Percentiles rank a stretch among this genome's conserved stretches.
These are phyloP conservation scores for Noctua fimbriata DNA, from an alignment of 2,888 invertebrate species.

Conservation along the genomic window DNA sequence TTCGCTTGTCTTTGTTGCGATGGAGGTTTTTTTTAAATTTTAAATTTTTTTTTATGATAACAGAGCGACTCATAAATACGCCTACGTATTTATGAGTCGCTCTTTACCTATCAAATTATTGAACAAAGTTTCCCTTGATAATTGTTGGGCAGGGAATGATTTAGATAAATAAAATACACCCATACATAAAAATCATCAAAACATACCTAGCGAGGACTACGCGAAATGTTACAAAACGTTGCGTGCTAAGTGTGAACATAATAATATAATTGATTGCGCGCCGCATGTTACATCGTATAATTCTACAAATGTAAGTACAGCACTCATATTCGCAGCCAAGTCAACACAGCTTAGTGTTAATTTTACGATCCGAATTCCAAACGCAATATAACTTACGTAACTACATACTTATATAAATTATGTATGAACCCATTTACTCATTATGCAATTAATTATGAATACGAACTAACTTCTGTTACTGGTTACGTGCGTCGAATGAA, in stretches of 20 bases:
- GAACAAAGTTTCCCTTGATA: neutral
- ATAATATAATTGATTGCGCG: neutral
- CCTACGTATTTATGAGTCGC: too few relatives aligned
- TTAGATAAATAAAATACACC: neutral
- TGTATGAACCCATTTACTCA: conserved; percentile 3
- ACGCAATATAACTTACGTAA: conserved; percentile 7
- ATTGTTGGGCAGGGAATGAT: neutral
- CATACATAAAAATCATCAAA: neutral
- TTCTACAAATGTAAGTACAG: neutral
- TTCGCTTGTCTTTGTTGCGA: too few relatives aligned
- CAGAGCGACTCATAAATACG: neutral
- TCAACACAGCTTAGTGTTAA: conserved; percentile 1
- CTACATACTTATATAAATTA: conserved; percentile 1
- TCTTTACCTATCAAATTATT: neutral
- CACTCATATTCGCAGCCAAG: neutral
- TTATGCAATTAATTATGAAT: conserved; percentile 19
- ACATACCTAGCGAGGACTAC: neutral
- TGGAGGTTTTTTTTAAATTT: too few relatives aligned
- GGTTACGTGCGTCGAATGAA: conserved; percentile 31
- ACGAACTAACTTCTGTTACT: conserved; percentile 19
- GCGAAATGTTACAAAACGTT: neutral
- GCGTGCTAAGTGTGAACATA: neutral
- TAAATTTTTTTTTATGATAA: too few relatives aligned
- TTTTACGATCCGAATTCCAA: neutral
- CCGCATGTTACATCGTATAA: neutral